These are phyloP conservation scores for Marronus borbonicus DNA, from an alignment of 2,888 invertebrate genomes.

Conservation along the genomic window DNA sequence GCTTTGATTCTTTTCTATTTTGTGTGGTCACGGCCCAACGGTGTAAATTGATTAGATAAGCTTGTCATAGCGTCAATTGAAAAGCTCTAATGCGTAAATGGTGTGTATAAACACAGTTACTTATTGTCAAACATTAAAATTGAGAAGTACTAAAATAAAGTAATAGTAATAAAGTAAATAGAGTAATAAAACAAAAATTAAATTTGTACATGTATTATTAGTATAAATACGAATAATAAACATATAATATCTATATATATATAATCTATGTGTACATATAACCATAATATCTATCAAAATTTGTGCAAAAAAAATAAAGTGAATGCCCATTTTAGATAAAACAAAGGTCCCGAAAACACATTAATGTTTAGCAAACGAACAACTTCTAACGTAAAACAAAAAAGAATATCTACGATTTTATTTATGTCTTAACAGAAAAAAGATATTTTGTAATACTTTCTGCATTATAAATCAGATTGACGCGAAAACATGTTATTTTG, in stretches of 20 bases:
- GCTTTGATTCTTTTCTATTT: no score
- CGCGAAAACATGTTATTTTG: constrained; percentile 1
- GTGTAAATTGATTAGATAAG: no score
- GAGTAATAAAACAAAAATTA: constrained; percentile 7
- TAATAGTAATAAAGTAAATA: no score
- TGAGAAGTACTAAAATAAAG: no score
- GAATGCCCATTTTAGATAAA: constrained; percentile 24
- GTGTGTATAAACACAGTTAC: no score
- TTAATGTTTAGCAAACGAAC: background rate
- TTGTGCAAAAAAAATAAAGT: constrained; percentile 41
- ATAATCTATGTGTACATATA: constrained; percentile 26
- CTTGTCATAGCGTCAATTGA: no score
- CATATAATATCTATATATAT: constrained; percentile 35
- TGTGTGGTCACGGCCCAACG: no score
- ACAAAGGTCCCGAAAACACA: background rate
- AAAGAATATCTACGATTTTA: constrained; percentile 12
- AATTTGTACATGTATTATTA: constrained; percentile 45
- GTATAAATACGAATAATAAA: constrained; percentile 40
- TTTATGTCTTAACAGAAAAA: constrained; percentile 25
- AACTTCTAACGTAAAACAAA: background rate
- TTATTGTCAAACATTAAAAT: no score
- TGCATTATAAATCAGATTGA: constrained; percentile 3
- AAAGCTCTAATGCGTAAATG: no score
- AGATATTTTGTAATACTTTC: constrained; percentile 22
- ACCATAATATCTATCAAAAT: constrained; percentile 38